A percentile compares a stretch with the other conserved stretches of the same genome.
These are phyloP conservation scores for Rhagonycha fulva DNA, from an alignment of 2,888 invertebrate species.

Conservation along the genomic window DNA sequence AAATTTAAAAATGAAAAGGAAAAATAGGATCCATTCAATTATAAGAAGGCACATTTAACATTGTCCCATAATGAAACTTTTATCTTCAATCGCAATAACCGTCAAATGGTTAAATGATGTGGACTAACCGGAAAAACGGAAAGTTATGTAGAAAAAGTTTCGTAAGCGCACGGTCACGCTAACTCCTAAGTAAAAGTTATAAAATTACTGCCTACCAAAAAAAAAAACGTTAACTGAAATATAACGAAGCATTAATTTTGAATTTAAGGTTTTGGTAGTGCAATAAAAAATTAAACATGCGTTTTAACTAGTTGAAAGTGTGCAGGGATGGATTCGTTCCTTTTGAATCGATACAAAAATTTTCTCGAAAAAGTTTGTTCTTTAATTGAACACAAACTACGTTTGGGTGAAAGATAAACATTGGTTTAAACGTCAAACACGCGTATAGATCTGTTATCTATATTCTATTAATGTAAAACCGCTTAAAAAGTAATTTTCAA, in stretches of 20 bases:
- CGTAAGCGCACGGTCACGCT: not conserved
- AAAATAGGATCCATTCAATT: not conserved
- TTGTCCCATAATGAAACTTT: slow-evolving; percentile 2
- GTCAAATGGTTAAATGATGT: slow-evolving; percentile 1
- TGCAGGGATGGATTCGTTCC: not conserved
- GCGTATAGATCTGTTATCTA: no score
- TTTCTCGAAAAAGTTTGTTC: no score
- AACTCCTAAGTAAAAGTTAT: not conserved
- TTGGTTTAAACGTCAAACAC: no score
- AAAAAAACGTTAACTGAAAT: not conserved
- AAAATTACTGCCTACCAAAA: not conserved
- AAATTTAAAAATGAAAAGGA: slow-evolving; percentile 40
- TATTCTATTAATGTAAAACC: no score
- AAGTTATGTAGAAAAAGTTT: not conserved
- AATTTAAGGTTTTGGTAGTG: not conserved
- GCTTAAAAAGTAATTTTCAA: no score
- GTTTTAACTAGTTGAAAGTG: not conserved
- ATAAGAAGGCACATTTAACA: slow-evolving; percentile 2
- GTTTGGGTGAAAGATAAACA: no score
- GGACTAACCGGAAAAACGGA: not conserved
- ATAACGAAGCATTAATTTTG: not conserved
- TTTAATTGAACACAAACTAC: no score
- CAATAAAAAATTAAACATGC: not conserved
- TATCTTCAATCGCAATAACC: slow-evolving; percentile 9
- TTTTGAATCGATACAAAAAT: not conserved